Evolutionary conservation across 2,888 invertebrate genomes (phyloP), one percentile per base, ranked within the genome.

Genomic region (Drosophila antonietae): DNA sequence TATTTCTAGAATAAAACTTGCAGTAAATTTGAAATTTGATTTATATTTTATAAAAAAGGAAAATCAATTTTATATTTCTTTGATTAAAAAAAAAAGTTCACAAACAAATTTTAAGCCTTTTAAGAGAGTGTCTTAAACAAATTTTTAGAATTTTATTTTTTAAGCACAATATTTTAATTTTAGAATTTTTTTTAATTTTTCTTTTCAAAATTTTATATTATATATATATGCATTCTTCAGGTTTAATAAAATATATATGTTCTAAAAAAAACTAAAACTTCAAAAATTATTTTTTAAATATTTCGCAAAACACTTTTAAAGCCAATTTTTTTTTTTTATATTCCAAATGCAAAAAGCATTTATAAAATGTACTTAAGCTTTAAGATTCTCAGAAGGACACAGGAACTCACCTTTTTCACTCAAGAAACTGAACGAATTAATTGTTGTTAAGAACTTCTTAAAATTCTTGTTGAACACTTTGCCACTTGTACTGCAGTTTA

Each of bases 341-440:
- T 49, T 61, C 20, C 6, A 28, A 52, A 31, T 43, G n/a, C 14
- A 51, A n/a, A 52, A 20, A 14, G 2, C 8, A 33, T 6, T 6
- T 57, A 10, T n/a, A 35, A 33, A 2, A 14, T 23, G 15, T 33
- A 12, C 18, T 64, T 9, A 10, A n/a, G 8, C 7, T 7, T 28
- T 18, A 33, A 31, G 47, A n/a, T 73, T 6, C 2, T 41, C 28
- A n/a, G 23, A 68, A 79, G 73, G 77, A 75, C 37, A 55, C 39
- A 31, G 43, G 12, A 75, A 90, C 88, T 89, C 88, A 89, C 88
- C 88, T 89, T 85, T 78, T 58, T 83, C 79, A 82, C 84, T 75
- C 73, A 83, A 78, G 76, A 68, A 81, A 83, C 81, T 73, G 58
- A 75, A 69, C 78, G 49, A 68, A 61, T 64, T 59, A 41, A 52